Base-by-base conservation (phyloP, 2,888 invertebrate species). In the Coenonympha arcania region DNA sequence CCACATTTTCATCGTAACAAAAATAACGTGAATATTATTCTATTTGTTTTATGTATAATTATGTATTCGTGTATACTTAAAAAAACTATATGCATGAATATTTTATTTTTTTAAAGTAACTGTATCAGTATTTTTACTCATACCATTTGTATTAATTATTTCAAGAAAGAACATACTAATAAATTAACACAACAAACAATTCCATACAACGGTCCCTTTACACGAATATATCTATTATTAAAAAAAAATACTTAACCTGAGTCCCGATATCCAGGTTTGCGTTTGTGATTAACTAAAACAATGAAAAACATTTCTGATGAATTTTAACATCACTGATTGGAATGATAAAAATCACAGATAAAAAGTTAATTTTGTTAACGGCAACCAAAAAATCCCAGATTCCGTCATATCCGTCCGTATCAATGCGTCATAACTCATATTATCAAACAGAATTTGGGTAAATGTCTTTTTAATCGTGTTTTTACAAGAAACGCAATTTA, bases 241-340 rank as follows among this genome's bases (percentile, higher is more conserved):
- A n/a, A 22, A 26, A 19, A 30, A 24, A 6, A 16, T 18, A n/a
- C 13, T n/a, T 20, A 42, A 20, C n/a, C 19, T 9, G n/a, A 31
- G 37, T 56, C 28, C 48, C 51, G 44, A 48, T 33, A 41, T 50
- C 51, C 57, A 48, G 50, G 58, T 64, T 71, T 66, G 58, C 64
- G 66, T 73, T 71, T 71, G 67, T 70, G 54, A 72, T 72, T 76
- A 74, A 75, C 73, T 61, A 69, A 68, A 66, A 63, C 57, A 45
- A 58, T 47, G 31, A 45, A 48, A 19, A 15, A 28, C 18, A 44
- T 47, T 42, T 13, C 34, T 40, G 40, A 46, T 26, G 39, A 31
- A n/a, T 31, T 47, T 47, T 50, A 39, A 46, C 42, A 48, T 45
- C 24, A 22, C 13, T 22, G 41, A 31, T 51, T 51, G 18, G 4